Conservation (phyloP, 2,888 invertebrate genomes). For the Dysmachus trigonus region DNA sequence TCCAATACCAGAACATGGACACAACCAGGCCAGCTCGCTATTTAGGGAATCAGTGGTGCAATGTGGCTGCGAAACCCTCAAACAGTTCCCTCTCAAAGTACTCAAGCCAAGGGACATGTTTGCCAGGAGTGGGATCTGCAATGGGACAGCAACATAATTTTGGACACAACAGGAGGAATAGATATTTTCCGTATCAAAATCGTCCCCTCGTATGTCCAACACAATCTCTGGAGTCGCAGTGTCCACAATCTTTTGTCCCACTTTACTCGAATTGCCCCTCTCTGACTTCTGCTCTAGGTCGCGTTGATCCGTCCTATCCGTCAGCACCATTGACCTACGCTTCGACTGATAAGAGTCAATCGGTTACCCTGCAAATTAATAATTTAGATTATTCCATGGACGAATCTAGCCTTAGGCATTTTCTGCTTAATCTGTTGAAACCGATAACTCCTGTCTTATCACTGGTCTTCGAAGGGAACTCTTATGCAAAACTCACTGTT, state of each 20-base stretch:
- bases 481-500: conserved; percentile 63
- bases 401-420: conserved; percentile 60
- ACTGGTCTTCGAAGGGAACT: conserved; percentile 61
- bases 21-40: not conserved
- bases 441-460: conserved; percentile 64
- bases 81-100: not conserved
- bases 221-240: conserved; percentile 52
- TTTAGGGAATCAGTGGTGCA: conserved; percentile 44
- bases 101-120: not conserved
- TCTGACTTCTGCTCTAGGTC: not conserved
- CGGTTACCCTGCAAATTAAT: conserved; percentile 62
- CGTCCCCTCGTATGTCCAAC: conserved; percentile 51
- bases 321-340: not conserved
- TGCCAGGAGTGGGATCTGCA: not conserved
- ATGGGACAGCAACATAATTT: not conserved
- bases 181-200: conserved; percentile 62
- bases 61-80: conserved; percentile 24
- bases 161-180: conserved; percentile 55
- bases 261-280: conserved; percentile 55
- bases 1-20: not conserved
- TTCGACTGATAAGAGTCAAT: not conserved
- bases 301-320: not conserved
- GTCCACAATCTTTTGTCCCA: conserved; percentile 54
- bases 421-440: conserved; percentile 61
- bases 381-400: conserved; percentile 64